Base-by-base conservation (phyloP, 1,140 invertebrate genomes). In the Vollenhovia emeryi region DNA sequence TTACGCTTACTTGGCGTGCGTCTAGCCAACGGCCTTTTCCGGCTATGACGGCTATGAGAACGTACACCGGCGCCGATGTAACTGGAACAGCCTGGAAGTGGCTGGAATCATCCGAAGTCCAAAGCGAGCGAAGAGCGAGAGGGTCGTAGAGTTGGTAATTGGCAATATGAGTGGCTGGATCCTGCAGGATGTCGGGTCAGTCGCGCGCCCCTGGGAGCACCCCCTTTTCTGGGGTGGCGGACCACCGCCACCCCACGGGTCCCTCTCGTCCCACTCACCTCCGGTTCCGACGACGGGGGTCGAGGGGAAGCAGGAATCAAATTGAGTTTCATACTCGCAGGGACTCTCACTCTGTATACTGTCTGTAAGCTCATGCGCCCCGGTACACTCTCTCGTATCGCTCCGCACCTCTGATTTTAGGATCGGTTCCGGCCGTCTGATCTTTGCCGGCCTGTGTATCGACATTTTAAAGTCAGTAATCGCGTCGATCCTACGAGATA, bases 101-200 rank as follows among this genome's bases (percentile, higher is more conserved):
- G 88, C 89, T 87, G 82, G 91, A 92, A 92, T 92, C 87, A 91
- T 89, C 87, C 90, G 82, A 91, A 92, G 89, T 92, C 90, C 86
- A 89, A 89, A 88, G 89, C 88, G 84, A 90, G 88, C 86, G 90
- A 89, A 89, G 87, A 90, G 91, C 83, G 91, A 91, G 92, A 92
- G 91, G 91, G 91, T 91, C 91, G 92, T 91, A 86, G 93, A 94
- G 94, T 94, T 94, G 92, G 94, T 94, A 94, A 94, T 94, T 94
- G 94, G 94, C 94, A 94, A 94, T 94, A 94, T 94, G 94, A 94
- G 94, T 94, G 93, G 93, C 92, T 94, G 92, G 92, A 94, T 94
- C 91, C 93, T 91, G 91, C 89, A 91, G 93, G 91, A 93, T 93
- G 93, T 93, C 93, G 94, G 94, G 93, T 94, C 94, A 94, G 92